Percentiles rank a stretch among this genome's conserved stretches.
Conservation (phyloP, 2,888 invertebrate species). For the Lithophane ornitopus region DNA sequence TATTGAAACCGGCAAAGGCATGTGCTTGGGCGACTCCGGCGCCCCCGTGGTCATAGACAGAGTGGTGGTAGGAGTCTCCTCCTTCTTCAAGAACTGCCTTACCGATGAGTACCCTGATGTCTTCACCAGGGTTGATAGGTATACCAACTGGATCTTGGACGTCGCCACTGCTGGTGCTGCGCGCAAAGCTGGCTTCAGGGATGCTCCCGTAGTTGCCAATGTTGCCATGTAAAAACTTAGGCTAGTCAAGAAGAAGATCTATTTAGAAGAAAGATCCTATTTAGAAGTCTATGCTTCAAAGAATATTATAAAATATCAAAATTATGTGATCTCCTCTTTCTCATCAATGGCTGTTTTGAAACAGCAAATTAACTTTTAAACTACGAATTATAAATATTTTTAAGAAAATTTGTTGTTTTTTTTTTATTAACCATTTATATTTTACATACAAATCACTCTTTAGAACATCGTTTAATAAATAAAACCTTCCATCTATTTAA, state of each 20-base stretch:
- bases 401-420: conserved; percentile 1
- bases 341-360: conserved; percentile 17
- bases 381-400: conserved; percentile 15
- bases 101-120: conserved; percentile 71
- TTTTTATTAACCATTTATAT: background rate
- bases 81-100: conserved; percentile 71
- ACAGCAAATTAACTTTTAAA: conserved; percentile 19
- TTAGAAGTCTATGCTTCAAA: background rate
- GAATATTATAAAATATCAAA: conserved; percentile 14
- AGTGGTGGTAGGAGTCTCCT: conserved; percentile 73
- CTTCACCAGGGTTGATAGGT: conserved; percentile 76
- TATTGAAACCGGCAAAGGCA: conserved; percentile 67
- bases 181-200: conserved; percentile 39
- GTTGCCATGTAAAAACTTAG: conserved; percentile 27
- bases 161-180: conserved; percentile 65
- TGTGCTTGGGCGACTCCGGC: conserved; percentile 80
- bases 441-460: too few species aligned
- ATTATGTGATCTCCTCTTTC: conserved; percentile 43
- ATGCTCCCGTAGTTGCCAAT: conserved; percentile 42
- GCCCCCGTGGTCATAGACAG: conserved; percentile 76
- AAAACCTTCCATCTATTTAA: too few species aligned
- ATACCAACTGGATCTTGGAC: conserved; percentile 78
- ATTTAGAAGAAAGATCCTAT: too few species aligned
- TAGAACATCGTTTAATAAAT: too few species aligned
- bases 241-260: background rate